A percentile compares a stretch with the other conserved stretches of the same genome.
These are phyloP conservation scores for Pediacus dermestoides DNA, from an alignment of 2,888 invertebrate genomes.

Conservation along the genomic window DNA sequence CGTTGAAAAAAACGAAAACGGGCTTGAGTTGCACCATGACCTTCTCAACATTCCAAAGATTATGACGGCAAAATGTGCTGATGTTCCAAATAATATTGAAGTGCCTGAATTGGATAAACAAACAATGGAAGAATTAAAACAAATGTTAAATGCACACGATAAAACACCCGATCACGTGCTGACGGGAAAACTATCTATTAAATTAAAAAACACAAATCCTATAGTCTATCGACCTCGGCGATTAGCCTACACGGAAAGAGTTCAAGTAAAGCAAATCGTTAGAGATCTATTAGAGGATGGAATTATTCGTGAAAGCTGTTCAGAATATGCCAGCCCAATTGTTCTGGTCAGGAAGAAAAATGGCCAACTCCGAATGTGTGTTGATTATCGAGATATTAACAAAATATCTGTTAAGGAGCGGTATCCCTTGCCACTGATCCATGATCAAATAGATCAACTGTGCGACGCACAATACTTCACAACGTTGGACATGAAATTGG, in stretches of 20 bases:
- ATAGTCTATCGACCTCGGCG: conserved; percentile 33
- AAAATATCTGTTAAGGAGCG: conserved; percentile 33
- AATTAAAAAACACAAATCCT: conserved; percentile 19
- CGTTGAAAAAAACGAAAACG: no score
- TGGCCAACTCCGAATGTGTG: conserved; percentile 28
- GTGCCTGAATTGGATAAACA: no score
- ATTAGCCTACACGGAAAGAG: conserved; percentile 26
- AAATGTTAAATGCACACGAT: no score
- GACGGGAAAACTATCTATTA: conserved; percentile 19
- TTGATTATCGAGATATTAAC: conserved; percentile 38
- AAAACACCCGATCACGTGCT: conserved; percentile 20
- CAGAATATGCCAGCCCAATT: conserved; percentile 25
- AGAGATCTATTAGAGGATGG: conserved; percentile 20
- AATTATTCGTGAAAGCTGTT: conserved; percentile 29
- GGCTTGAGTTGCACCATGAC: no score
- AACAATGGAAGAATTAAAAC: no score
- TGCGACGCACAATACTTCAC: conserved; percentile 32
- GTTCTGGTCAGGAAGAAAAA: conserved; percentile 23
- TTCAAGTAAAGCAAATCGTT: conserved; percentile 24
- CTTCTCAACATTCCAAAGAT: no score
- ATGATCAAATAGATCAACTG: conserved; percentile 36
- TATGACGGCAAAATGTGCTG: no score
- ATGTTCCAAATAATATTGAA: no score
- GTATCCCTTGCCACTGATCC: conserved; percentile 37
- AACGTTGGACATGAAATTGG: conserved; percentile 35